Evolutionary conservation across 2,797 vertebrate species (phyloP).

Genomic region (Notolepis coatsorum): DNA sequence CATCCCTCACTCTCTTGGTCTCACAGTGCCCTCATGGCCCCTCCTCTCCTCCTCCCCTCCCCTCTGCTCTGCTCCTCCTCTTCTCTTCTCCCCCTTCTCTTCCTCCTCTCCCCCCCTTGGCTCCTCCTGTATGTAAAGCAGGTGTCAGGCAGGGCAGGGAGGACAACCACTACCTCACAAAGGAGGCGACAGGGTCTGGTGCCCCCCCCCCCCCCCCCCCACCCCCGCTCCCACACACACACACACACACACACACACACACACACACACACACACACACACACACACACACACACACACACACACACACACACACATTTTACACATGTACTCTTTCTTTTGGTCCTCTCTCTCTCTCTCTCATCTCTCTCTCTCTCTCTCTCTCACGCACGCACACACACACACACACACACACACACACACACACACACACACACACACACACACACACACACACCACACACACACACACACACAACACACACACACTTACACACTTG

Average conservation of each 20-base stretch:
- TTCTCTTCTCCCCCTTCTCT: slow-evolving; percentile 55
- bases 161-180: slow-evolving; percentile 76
- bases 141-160: slow-evolving; percentile 80
- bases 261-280: slow-evolving; percentile 9
- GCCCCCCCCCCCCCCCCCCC: slow-evolving; percentile 29
- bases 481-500: no score
- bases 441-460: no score
- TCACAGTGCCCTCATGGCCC: slow-evolving; percentile 26
- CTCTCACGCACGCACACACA: neutral
- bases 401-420: slow-evolving; percentile 11
- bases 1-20: slow-evolving; percentile 18
- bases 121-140: slow-evolving; percentile 78
- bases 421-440: slow-evolving; percentile 21
- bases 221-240: slow-evolving; percentile 36
- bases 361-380: slow-evolving; percentile 26
- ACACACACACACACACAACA: no score
- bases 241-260: slow-evolving; percentile 22
- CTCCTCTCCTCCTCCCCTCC: slow-evolving; percentile 65
- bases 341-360: slow-evolving; percentile 27
- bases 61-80: no score
- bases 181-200: slow-evolving; percentile 74
- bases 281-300: slow-evolving; percentile 16
- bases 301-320: slow-evolving; percentile 54
- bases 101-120: neutral
- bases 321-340: slow-evolving; percentile 62